These are phyloP conservation scores for Ceratina calcarata DNA, from an alignment of 1,140 invertebrate species.

Conservation along the genomic window DNA sequence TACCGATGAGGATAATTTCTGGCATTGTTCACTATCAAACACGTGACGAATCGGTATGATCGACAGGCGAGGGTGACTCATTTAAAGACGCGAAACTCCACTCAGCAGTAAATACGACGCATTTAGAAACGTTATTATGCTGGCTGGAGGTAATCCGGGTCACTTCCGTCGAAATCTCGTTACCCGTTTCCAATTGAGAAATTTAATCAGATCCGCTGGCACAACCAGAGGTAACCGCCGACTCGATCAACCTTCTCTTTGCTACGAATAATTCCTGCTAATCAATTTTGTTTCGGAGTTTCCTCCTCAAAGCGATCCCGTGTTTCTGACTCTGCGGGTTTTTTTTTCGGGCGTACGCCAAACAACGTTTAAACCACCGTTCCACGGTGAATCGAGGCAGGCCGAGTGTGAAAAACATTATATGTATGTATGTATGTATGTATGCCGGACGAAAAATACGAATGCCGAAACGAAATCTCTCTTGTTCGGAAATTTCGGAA, in stretches of 20 bases:
- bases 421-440: too few relatives aligned
- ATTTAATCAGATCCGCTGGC: conserved; percentile 56
- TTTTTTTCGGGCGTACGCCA: too few relatives aligned
- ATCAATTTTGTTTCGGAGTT: conserved; percentile 56
- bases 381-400: not conserved
- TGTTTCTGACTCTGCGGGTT: not conserved
- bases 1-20: too few relatives aligned
- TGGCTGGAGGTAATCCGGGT: conserved; percentile 47
- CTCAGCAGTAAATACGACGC: conserved; percentile 12
- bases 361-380: too few relatives aligned
- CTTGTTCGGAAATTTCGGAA: conserved; percentile 40
- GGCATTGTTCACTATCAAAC: too few relatives aligned
- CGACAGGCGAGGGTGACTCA: too few relatives aligned
- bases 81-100: not conserved
- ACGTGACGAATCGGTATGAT: too few relatives aligned
- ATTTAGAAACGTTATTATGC: conserved; percentile 36
- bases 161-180: conserved; percentile 60
- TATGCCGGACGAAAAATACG: not conserved
- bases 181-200: conserved; percentile 60
- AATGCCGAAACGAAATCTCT: conserved; percentile 12
- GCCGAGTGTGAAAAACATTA: not conserved
- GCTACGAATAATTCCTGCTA: conserved; percentile 39
- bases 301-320: conserved; percentile 4
- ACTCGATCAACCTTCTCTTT: conserved; percentile 57
- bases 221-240: conserved; percentile 43